Evolutionary conservation across 2,113 vertebrate species (phyloP), one percentile per base, ranked within the genome.

Genomic region (Petrocephalus zakoni): DNA sequence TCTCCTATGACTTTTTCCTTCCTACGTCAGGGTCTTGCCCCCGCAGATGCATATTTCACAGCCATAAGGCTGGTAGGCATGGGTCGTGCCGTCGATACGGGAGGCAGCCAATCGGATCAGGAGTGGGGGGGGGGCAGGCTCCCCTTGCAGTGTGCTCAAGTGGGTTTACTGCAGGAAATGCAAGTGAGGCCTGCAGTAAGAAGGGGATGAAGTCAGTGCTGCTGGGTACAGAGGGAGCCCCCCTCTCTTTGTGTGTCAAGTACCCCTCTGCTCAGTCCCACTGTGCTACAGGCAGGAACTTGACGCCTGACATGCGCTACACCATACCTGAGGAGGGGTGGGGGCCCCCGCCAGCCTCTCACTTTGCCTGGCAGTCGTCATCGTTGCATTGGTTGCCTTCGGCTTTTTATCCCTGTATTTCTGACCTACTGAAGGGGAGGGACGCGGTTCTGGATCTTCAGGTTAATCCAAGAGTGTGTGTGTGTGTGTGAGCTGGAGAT

Each of bases 211-310:
- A 34, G 55, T 8, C 55, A 46, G 19, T 34, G 56, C 22, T 42
- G 21, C 42, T 56, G 19, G 13, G 42, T 4, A 4, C 4, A 61
- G 51, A 29, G 34, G 15, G 75, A 81, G 58, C 46, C 64, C 88
- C 42, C 82, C 83, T 25, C 56, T 52, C 83, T 85, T 85, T 89
- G 58, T 89, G 46, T 89, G 53, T 89, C 55, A 85, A 89, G 58
- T 85, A 11, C 46, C 82, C 82, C 88, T 37, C 58, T 19, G 84
- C 88, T 58, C 83, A 86, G 46, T 19, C 56, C 15, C 58, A 34
- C 29, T 56, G 56, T 61, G 58, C 29, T 85, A 68, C 88, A 37
- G 51, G 58, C 88, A 68, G 56, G 47, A 52, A 72, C 88, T 89
- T 89, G 58, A 89, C 78, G 84, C 51, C 56, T 53, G 82, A 89